These are phyloP conservation scores for Taeniopygia guttata DNA, from an alignment of 2,797 vertebrate genomes.

Conservation along the genomic window DNA sequence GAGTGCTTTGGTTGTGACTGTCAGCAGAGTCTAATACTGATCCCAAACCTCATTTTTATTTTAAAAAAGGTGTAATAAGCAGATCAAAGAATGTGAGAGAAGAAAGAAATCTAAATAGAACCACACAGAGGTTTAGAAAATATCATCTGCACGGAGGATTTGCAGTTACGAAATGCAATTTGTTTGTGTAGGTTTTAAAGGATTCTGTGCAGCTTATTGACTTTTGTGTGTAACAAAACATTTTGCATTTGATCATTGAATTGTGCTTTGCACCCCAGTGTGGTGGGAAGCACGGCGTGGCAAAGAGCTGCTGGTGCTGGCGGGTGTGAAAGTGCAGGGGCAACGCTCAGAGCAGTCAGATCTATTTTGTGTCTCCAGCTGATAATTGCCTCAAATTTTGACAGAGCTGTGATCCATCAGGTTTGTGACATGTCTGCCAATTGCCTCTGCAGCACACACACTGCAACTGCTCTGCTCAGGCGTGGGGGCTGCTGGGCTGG, in stretches of 20 bases:
- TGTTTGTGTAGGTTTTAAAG: not conserved
- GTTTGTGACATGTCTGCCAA: not conserved
- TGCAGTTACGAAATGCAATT: not conserved
- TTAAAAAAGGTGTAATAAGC: conserved; percentile 25
- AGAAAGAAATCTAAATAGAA: conserved; percentile 27
- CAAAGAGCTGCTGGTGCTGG: fast-evolving
- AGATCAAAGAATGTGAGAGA: conserved; percentile 42
- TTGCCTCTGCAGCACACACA: not conserved
- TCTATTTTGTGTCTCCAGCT: not conserved
- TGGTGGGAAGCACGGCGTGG: fast-evolving
- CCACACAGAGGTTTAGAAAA: not conserved
- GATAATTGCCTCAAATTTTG: not conserved
- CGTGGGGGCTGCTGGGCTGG: not conserved
- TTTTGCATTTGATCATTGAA: not conserved
- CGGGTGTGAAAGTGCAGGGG: not conserved
- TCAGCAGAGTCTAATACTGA: conserved; percentile 24
- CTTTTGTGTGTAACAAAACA: not conserved
- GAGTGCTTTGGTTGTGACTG: not conserved
- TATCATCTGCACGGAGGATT: not conserved
- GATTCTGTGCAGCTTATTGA: not conserved
- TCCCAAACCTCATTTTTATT: conserved; percentile 45
- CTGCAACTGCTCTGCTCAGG: not conserved
- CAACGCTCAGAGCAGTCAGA: fast-evolving
- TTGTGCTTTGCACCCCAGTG: not conserved
- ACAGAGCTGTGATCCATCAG: not conserved